Evolutionary conservation across 2,797 vertebrate species (phyloP), one percentile per base, ranked within the genome.

Genomic region (Mormyrops boulengeri): DNA sequence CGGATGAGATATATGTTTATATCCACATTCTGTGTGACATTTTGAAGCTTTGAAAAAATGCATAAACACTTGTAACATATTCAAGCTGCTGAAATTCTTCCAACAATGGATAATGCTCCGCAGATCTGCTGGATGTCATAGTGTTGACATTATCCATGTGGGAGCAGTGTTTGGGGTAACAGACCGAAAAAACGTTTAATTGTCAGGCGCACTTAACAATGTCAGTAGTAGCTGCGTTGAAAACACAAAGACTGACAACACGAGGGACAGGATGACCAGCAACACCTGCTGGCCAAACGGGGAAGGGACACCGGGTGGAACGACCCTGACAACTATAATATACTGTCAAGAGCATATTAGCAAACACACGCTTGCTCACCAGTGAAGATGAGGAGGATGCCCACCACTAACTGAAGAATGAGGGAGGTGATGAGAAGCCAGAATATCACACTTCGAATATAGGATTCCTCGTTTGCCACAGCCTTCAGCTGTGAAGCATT

Each of bases 401-500:
- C 95, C 62, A 97, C 97, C 0, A 95, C 90, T 89, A 95, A 85
- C 91, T 98, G 97, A 87, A 98, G 92, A 0, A 94, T 92, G 92
- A 98, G 96, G 73, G 97, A 98, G 91, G 98, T 26, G 34, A 94
- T 95, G 93, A 98, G 95, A 92, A 98, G 96, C 11, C 26, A 30
- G 26, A 30, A 30, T 30, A 30, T 30, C 26, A 30, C 26, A 30
- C 26, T 30, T 30, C 26, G 26, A 30, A 30, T 30, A 30, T 30
- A 30, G 26, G 26, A 30, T 30, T 30, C 97, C 88, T 97, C 96
- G 53, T 97, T 95, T 89, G 98, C 93, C 22, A 97, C 95, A 0
- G 95, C 95, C 84, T 97, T 98, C 91, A 99, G 94, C 93, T 97
- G 97, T 0, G 95, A 95, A 2, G 97, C 96, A 0, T 97, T 99